Conservation (phyloP, 2,113 vertebrate genomes). For the Lutjanus erythropterus region DNA sequence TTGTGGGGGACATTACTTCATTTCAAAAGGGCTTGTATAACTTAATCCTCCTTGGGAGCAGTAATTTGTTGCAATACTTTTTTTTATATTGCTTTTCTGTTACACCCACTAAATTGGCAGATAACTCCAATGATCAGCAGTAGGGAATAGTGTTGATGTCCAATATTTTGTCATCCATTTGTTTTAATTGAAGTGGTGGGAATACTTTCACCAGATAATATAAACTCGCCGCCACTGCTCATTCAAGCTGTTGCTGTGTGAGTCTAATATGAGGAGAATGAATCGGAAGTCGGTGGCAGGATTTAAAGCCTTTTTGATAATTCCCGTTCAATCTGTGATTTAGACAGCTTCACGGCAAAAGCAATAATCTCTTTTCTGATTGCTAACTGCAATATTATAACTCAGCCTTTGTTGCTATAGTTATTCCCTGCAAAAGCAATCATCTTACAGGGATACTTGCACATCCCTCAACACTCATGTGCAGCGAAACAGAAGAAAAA, state of each 20-base stretch:
- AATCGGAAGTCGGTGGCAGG: not conserved
- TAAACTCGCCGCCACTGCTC: not conserved
- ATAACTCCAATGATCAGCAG: not conserved
- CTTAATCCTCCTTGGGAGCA: not conserved
- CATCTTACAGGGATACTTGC: constrained; percentile 16
- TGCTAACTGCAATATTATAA: constrained; percentile 10
- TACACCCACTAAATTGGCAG: not conserved
- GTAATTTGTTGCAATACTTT: not conserved
- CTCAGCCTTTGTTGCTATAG: not conserved
- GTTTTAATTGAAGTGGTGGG: constrained; percentile 9
- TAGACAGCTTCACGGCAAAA: constrained; percentile 2
- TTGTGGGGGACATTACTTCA: not conserved
- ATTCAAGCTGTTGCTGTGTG: not conserved
- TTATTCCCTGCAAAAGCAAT: constrained; percentile 17
- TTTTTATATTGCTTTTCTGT: not conserved
- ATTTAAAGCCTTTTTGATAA: constrained; percentile 20
- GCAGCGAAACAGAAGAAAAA: not conserved
- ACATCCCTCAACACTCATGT: not conserved
- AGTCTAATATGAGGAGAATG: constrained; percentile 4
- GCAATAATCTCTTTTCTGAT: constrained; percentile 25
- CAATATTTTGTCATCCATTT: not conserved
- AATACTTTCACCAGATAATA: constrained; percentile 7
- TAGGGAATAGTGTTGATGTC: not conserved
- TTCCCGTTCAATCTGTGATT: constrained; percentile 24
- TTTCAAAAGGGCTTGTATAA: not conserved